phyloP scores from a whole-genome alignment of 1,140 invertebrate genomes.

The Fopius arisanus region DNA sequence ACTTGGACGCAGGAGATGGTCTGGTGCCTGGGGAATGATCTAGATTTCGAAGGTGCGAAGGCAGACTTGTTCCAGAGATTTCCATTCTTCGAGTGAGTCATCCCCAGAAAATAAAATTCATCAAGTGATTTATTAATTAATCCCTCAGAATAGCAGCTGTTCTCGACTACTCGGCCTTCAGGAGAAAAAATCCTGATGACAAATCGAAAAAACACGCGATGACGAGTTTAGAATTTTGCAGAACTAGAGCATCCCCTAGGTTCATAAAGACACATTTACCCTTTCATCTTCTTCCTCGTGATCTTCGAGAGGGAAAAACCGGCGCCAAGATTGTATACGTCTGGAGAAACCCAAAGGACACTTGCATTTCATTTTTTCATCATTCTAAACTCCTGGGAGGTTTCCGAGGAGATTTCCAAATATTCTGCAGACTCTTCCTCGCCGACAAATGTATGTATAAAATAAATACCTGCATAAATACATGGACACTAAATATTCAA shows the following conservation, averaged over 20 bases:
- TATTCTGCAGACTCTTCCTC: constrained; percentile 73
- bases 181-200: background rate
- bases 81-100: constrained; percentile 48
- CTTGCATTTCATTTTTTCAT: constrained; percentile 80
- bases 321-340: constrained; percentile 78
- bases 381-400: constrained; percentile 69
- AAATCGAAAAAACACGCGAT: constrained; percentile 56
- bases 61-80: constrained; percentile 39
- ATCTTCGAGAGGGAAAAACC: constrained; percentile 62
- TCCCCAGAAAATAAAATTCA: background rate
- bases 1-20: constrained; percentile 72
- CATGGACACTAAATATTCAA: too few relatives aligned
- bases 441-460: constrained; percentile 40
- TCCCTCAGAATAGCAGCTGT: background rate
- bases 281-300: constrained; percentile 70
- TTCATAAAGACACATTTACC: constrained; percentile 79
- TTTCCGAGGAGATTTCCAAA: constrained; percentile 70
- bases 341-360: constrained; percentile 82
- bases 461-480: too few relatives aligned
- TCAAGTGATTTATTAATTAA: too few relatives aligned
- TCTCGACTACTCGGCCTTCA: background rate
- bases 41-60: constrained; percentile 64
- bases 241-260: constrained; percentile 62
- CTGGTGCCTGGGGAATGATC: constrained; percentile 65
- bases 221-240: background rate